Conservation (phyloP, 2,888 invertebrate species). For the Macrophya alboannulata region DNA sequence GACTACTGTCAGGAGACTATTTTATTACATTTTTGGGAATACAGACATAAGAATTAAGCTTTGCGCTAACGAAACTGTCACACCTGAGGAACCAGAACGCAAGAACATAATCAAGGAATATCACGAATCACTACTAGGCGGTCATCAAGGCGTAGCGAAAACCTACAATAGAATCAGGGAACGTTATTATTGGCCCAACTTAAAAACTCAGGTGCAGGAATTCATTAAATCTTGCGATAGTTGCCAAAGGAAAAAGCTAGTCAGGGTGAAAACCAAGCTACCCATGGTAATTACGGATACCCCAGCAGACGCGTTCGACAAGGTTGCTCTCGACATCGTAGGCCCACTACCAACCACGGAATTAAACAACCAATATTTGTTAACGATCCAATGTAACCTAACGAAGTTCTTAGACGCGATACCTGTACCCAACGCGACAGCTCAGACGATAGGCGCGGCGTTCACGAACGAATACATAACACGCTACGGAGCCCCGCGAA, state of each 20-base stretch:
- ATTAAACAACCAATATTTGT: not conserved
- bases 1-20: not conserved
- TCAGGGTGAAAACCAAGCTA: not conserved
- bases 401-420: conserved; percentile 13
- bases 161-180: conserved; percentile 40
- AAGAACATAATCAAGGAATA: not conserved
- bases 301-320: conserved; percentile 51
- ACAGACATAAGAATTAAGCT: not conserved
- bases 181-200: conserved; percentile 56
- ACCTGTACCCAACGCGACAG: conserved; percentile 54
- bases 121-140: conserved; percentile 56
- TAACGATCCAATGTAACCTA: conserved; percentile 27
- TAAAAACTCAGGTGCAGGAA: conserved; percentile 51
- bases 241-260: conserved; percentile 57
- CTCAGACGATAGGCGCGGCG: conserved; percentile 56
- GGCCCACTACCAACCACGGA: conserved; percentile 17
- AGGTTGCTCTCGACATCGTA: conserved; percentile 56
- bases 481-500: conserved; percentile 12
- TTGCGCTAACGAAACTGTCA: not conserved
- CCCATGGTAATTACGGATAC: conserved; percentile 57
- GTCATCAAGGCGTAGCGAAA: conserved; percentile 59
- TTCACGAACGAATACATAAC: conserved; percentile 56
- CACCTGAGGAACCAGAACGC: not conserved
- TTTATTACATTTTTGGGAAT: not conserved
- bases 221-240: conserved; percentile 55